Percentiles rank a stretch among this genome's conserved stretches.
These are phyloP conservation scores for Pteropus rufus DNA, from an alignment of 2,797 vertebrate species.

Conservation along the genomic window DNA sequence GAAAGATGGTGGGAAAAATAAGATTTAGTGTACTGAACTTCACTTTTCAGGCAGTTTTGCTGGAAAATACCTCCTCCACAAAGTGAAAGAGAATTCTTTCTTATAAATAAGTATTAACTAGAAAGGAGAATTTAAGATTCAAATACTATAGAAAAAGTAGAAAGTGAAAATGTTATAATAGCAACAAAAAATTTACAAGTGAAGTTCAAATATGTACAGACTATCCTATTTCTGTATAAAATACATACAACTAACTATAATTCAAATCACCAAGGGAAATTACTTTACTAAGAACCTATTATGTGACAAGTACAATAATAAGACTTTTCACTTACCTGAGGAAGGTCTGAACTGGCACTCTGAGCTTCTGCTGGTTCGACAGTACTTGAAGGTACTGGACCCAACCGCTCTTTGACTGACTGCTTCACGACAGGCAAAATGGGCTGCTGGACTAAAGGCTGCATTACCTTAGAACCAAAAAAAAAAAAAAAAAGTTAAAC, in stretches of 20 bases:
- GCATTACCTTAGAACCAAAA: slow-evolving; percentile 80
- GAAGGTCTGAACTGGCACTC: slow-evolving; percentile 83
- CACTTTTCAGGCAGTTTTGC: slow-evolving; percentile 38
- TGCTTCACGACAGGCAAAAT: slow-evolving; percentile 89
- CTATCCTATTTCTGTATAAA: slow-evolving; percentile 42
- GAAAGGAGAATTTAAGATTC: slow-evolving; percentile 49
- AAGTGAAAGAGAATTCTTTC: slow-evolving; percentile 47
- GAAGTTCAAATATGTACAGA: not conserved
- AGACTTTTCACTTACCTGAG: slow-evolving; percentile 84
- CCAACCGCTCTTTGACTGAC: slow-evolving; percentile 96
- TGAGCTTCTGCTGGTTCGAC: slow-evolving; percentile 88
- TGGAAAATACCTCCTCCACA: slow-evolving; percentile 35
- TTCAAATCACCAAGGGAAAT: slow-evolving; percentile 14
- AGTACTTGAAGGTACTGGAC: slow-evolving; percentile 89
- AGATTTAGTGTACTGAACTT: slow-evolving; percentile 44
- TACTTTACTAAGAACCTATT: slow-evolving; percentile 16
- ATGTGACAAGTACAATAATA: not conserved
- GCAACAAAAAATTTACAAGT: slow-evolving; percentile 9
- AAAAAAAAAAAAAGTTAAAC: not conserved
- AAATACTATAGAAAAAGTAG: slow-evolving; percentile 34
- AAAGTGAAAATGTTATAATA: slow-evolving; percentile 30
- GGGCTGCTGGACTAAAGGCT: slow-evolving; percentile 84
- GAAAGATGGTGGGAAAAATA: slow-evolving; percentile 60
- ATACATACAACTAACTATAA: slow-evolving; percentile 22
- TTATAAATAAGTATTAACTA: slow-evolving; percentile 29